Percentiles rank a stretch among this genome's conserved stretches.
phyloP scores from a whole-genome alignment of 2,888 invertebrate genomes.

The Meliscaeva auricollis region DNA sequence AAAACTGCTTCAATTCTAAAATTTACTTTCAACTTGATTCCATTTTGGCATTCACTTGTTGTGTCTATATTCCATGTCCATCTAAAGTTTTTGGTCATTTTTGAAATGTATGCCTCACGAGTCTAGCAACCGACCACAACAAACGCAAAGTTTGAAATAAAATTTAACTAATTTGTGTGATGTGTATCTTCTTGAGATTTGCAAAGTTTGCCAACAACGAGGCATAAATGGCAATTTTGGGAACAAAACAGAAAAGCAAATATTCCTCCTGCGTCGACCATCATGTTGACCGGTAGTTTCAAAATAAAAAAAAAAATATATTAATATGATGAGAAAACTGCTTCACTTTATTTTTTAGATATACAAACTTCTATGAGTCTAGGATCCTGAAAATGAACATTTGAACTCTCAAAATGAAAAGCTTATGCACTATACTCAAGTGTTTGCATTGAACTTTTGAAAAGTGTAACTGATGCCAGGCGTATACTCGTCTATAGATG shows the following conservation, averaged over 20 bases:
- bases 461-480: slow-evolving; percentile 51
- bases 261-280: neutral
- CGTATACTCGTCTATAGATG: neutral
- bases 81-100: too few species aligned
- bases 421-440: slow-evolving; percentile 30
- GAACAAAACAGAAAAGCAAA: slow-evolving; percentile 8
- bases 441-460: slow-evolving; percentile 63
- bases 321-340: neutral
- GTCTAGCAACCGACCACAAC: neutral
- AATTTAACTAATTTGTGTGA: slow-evolving; percentile 25
- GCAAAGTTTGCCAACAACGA: slow-evolving; percentile 8
- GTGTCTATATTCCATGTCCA: too few species aligned
- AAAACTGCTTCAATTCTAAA: too few species aligned
- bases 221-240: neutral
- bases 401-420: slow-evolving; percentile 41
- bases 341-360: neutral
- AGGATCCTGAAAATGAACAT: slow-evolving; percentile 5
- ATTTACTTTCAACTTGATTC: too few species aligned
- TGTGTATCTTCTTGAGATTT: slow-evolving; percentile 6
- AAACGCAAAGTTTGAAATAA: slow-evolving; percentile 7
- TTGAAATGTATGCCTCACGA: too few species aligned
- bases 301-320: neutral
- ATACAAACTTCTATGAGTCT: too few species aligned
- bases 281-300: neutral
- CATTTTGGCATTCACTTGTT: too few species aligned